Conservation (phyloP, 2,888 invertebrate genomes). For the Tortricodes alternella region DNA sequence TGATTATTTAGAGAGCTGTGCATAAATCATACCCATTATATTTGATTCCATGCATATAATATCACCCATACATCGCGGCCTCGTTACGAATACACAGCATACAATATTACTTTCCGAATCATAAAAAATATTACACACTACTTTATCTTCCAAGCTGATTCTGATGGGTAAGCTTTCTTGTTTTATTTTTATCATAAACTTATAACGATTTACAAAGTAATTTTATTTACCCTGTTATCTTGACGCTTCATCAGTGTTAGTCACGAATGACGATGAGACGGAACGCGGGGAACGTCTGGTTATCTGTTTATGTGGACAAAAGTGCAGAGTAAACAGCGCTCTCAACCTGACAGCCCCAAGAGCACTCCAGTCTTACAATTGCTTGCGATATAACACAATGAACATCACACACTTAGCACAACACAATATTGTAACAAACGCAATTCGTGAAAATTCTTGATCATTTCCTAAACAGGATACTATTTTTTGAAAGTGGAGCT, state of each 20-base stretch:
- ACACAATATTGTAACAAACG: neutral
- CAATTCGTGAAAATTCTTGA: slow-evolving; percentile 1
- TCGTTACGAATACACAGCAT: too few relatives aligned
- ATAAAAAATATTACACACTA: neutral
- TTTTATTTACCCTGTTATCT: slow-evolving; percentile 64
- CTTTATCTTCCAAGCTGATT: slow-evolving; percentile 40
- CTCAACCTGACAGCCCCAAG: slow-evolving; percentile 42
- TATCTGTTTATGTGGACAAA: slow-evolving; percentile 56
- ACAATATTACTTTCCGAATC: neutral
- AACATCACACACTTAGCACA: slow-evolving; percentile 19
- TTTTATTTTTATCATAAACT: slow-evolving; percentile 42
- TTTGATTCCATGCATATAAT: too few relatives aligned
- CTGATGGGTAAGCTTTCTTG: slow-evolving; percentile 38
- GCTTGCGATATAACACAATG: slow-evolving; percentile 28
- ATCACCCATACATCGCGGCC: too few relatives aligned
- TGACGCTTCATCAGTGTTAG: slow-evolving; percentile 61
- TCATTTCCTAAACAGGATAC: neutral
- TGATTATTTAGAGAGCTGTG: slow-evolving; percentile 35
- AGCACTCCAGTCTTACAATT: slow-evolving; percentile 30
- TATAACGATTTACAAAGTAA: slow-evolving; percentile 54
- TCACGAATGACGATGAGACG: slow-evolving; percentile 68
- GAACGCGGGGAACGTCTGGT: slow-evolving; percentile 54
- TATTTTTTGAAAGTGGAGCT: slow-evolving; percentile 8
- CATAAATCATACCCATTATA: neutral
- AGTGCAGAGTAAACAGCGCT: slow-evolving; percentile 48